Evolutionary conservation across 2,113 vertebrate genomes (phyloP).

Genomic region (Ochotona curzoniae): DNA sequence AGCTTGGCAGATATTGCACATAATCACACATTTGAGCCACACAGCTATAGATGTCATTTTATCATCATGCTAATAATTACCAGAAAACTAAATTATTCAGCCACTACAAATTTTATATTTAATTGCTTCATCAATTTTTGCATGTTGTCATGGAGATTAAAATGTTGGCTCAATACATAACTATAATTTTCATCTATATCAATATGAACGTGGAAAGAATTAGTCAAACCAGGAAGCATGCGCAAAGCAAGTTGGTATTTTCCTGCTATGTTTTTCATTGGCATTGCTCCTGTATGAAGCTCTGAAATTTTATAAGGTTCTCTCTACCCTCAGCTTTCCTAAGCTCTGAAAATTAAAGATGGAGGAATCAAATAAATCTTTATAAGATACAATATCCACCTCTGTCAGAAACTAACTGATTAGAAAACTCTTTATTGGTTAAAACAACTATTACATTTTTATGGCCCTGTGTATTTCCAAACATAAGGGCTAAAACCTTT

Average conservation of each 20-base stretch:
- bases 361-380: slow-evolving; percentile 80
- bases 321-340: slow-evolving; percentile 73
- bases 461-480: slow-evolving; percentile 84
- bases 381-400: slow-evolving; percentile 83
- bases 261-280: slow-evolving; percentile 69
- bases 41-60: slow-evolving; percentile 81
- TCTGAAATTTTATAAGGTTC: slow-evolving; percentile 83
- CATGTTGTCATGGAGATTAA: slow-evolving; percentile 74
- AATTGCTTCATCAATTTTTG: slow-evolving; percentile 84
- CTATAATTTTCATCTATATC: slow-evolving; percentile 72
- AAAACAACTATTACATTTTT: slow-evolving; percentile 86
- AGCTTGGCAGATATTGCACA: slow-evolving; percentile 76
- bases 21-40: slow-evolving; percentile 80
- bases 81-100: slow-evolving; percentile 81
- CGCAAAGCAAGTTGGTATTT: slow-evolving; percentile 68
- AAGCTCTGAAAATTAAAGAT: slow-evolving; percentile 84
- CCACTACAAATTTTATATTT: slow-evolving; percentile 82
- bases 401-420: slow-evolving; percentile 86
- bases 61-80: slow-evolving; percentile 84
- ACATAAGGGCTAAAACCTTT: slow-evolving; percentile 85
- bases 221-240: slow-evolving; percentile 75
- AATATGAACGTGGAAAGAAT: slow-evolving; percentile 77
- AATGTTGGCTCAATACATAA: slow-evolving; percentile 68
- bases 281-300: slow-evolving; percentile 68
- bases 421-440: slow-evolving; percentile 87